Evolutionary conservation across 2,888 invertebrate genomes (phyloP), one percentile per base, ranked within the genome.

Genomic region (Chorisops tibialis): DNA sequence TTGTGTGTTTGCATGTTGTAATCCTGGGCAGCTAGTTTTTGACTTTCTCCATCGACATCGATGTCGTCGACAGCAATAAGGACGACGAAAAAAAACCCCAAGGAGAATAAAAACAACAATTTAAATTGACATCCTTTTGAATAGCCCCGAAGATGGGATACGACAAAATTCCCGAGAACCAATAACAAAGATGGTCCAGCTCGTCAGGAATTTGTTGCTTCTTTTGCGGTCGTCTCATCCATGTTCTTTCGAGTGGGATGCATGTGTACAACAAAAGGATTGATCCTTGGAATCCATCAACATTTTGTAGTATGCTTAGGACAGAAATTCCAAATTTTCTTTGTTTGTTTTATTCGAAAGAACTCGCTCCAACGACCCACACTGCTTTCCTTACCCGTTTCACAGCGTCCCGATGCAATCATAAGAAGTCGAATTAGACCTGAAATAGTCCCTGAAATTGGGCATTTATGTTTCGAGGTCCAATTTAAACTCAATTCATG

Each of bases 401-500:
- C 30, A n/a, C n/a, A n/a, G n/a, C n/a, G 5, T 7, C 30, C 43
- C 43, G 14, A 43, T 16, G 43, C 7, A 56, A 56, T 56, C 56
- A 56, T 43, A 45, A 16, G 43, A 12, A 45, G 39, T 41, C 56
- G 56, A 62, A 56, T 49, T 48, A 58, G 43, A 54, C 43, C 52
- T 37, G 61, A 63, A 63, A 63, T 63, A 45, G 61, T 54, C 63
- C 63, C 56, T 41, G 30, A 63, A 63, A 63, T 63, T 63, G 63
- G 52, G 52, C 63, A 63, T 61, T 63, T 63, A 63, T 56, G 35
- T 61, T 48, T 60, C 38, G 43, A 54, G 45, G 45, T 50, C 41
- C 63, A 63, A 63, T 63, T 63, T 63, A 61, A 63, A 63, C 60
- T 61, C 63, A 60, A 63, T 63, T 63, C 63, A 63, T 63, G 63